These are phyloP conservation scores for Enteromius paludinosus DNA, from an alignment of 2,797 vertebrate species.

Conservation along the genomic window DNA sequence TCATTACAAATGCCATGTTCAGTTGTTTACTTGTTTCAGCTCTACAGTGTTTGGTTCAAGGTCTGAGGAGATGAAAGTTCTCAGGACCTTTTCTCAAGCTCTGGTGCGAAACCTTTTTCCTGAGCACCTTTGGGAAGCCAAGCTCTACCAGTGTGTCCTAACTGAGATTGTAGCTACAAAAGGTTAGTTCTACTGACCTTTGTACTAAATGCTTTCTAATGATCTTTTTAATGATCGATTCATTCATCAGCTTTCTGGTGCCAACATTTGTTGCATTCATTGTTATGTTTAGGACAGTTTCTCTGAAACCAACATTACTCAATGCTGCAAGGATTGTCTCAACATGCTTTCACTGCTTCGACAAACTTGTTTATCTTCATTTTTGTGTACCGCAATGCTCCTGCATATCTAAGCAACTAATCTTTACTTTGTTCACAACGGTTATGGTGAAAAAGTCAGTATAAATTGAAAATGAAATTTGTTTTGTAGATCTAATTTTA, in stretches of 20 bases:
- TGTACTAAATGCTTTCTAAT: constrained; percentile 27
- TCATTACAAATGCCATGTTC: not conserved
- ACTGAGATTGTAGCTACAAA: constrained; percentile 80
- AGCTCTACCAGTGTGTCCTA: constrained; percentile 76
- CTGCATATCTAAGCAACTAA: not conserved
- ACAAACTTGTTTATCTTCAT: constrained; percentile 15
- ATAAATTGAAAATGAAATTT: not conserved
- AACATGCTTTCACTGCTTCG: not conserved
- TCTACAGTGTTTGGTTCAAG: constrained; percentile 70
- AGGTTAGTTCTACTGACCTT: constrained; percentile 69
- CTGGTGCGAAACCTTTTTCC: constrained; percentile 79
- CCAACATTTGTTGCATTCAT: not conserved
- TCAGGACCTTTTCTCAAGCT: constrained; percentile 73
- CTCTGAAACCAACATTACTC: not conserved
- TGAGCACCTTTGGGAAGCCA: constrained; percentile 67
- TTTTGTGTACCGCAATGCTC: not conserved
- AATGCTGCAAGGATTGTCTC: not conserved
- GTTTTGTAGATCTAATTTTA: not conserved
- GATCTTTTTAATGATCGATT: not conserved
- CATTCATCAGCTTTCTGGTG: constrained; percentile 13
- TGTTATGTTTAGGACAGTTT: not conserved
- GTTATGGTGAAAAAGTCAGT: not conserved
- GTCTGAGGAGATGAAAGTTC: constrained; percentile 72
- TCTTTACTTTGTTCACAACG: not conserved
- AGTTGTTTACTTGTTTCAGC: constrained; percentile 64